Evolutionary conservation across 2,797 vertebrate species (phyloP).

Genomic region (Lateolabrax maculatus): DNA sequence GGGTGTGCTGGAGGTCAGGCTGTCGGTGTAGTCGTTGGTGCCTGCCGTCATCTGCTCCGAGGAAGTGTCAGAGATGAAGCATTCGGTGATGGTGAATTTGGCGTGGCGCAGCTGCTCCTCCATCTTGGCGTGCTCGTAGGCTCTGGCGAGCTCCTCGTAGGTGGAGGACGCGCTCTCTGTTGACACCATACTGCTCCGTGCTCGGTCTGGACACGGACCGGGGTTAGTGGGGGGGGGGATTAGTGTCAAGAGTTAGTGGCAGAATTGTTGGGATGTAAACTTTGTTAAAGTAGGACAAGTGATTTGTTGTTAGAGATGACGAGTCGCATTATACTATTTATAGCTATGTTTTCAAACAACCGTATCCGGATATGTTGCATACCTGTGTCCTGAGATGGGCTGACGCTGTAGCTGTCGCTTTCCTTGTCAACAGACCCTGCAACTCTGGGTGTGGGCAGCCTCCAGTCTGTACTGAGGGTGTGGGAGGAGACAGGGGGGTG

Average conservation of each 20-base stretch:
- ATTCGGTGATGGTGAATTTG: slow-evolving; percentile 99
- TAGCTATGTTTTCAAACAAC: neutral
- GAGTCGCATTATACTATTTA: neutral
- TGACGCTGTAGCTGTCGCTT: slow-evolving; percentile 99
- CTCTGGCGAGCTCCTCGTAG: slow-evolving; percentile 96
- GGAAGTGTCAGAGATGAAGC: slow-evolving; percentile 99
- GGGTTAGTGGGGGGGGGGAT: slow-evolving; percentile 60
- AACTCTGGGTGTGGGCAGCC: slow-evolving; percentile 94
- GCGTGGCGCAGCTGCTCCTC: slow-evolving; percentile 98
- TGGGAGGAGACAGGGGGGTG: slow-evolving; percentile 96
- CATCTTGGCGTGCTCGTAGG: slow-evolving; percentile 99
- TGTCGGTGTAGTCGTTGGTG: slow-evolving; percentile 99
- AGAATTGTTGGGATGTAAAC: slow-evolving; percentile 18
- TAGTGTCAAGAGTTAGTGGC: slow-evolving; percentile 52
- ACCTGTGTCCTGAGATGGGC: slow-evolving; percentile 99
- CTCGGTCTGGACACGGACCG: slow-evolving; percentile 87
- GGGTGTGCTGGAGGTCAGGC: slow-evolving; percentile 98
- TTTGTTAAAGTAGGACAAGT: slow-evolving; percentile 19
- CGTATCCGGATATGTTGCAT: neutral
- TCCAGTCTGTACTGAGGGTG: slow-evolving; percentile 98
- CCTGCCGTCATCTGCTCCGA: slow-evolving; percentile 98
- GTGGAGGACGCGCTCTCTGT: slow-evolving; percentile 99
- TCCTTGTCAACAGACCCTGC: slow-evolving; percentile 97
- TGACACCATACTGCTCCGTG: slow-evolving; percentile 98
- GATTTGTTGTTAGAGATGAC: slow-evolving; percentile 34